Evolutionary conservation across 2,113 vertebrate genomes (phyloP).

Genomic region (Siphamia tubifer): DNA sequence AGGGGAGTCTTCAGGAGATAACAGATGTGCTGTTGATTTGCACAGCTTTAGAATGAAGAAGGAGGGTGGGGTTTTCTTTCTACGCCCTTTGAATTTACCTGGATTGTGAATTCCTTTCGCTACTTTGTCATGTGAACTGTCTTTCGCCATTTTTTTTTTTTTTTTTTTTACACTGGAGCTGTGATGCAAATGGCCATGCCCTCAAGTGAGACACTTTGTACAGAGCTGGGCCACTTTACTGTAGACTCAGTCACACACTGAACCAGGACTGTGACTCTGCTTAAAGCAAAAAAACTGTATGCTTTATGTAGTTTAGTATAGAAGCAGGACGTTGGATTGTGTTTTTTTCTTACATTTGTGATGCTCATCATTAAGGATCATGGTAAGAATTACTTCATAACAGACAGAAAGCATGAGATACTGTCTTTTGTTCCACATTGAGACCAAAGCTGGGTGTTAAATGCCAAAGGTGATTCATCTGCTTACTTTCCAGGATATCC

Average conservation of each 20-base stretch:
- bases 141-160: slow-evolving; percentile 17
- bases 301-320: not conserved
- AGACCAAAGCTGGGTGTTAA: not conserved
- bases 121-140: slow-evolving; percentile 8
- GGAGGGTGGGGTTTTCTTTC: slow-evolving; percentile 46
- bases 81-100: slow-evolving; percentile 38
- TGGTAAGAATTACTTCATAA: not conserved
- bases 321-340: not conserved
- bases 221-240: slow-evolving; percentile 7
- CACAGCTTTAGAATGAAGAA: slow-evolving; percentile 22
- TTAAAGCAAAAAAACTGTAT: not conserved
- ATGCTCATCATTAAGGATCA: not conserved
- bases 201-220: slow-evolving; percentile 10
- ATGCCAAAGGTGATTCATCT: not conserved
- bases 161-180: not conserved
- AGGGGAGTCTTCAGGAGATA: slow-evolving; percentile 12
- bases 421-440: not conserved
- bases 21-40: slow-evolving; percentile 2
- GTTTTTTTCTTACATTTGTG: not conserved
- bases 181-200: slow-evolving; percentile 48
- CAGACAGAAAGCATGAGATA: not conserved
- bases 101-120: slow-evolving; percentile 4
- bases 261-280: not conserved
- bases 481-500: slow-evolving; percentile 18
- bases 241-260: not conserved